A percentile compares a stretch with the other conserved stretches of the same genome.
phyloP scores from a whole-genome alignment of 2,113 vertebrate genomes.

The Carettochelys insculpta region DNA sequence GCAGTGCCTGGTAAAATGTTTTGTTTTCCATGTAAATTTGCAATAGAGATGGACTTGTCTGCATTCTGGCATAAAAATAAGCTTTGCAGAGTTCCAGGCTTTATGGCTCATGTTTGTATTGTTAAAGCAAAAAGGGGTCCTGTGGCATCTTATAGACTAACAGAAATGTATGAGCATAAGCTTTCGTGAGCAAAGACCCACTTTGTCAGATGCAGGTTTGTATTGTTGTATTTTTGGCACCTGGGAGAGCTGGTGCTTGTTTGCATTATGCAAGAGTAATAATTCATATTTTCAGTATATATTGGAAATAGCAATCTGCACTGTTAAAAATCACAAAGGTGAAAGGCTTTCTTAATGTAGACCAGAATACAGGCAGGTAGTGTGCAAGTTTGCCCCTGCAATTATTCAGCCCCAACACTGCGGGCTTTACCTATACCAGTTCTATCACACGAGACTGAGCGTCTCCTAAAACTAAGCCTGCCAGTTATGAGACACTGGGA shows the following conservation, averaged over 20 bases:
- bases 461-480: not conserved
- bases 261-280: not conserved
- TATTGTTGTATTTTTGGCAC: not conserved
- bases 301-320: not conserved
- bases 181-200: too few species aligned
- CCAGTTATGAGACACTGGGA: not conserved
- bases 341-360: not conserved
- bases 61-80: not conserved
- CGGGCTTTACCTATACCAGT: not conserved
- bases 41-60: not conserved
- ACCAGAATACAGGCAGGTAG: not conserved
- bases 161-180: too few species aligned
- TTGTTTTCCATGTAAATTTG: not conserved
- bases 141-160: too few species aligned
- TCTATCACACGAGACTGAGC: not conserved
- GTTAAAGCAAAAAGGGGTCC: too few species aligned
- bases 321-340: not conserved
- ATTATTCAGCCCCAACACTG: not conserved
- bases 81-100: not conserved
- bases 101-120: not conserved
- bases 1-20: not conserved
- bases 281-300: not conserved
- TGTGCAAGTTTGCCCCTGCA: not conserved
- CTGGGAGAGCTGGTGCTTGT: not conserved
- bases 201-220: too few species aligned